Evolutionary conservation across 2,113 vertebrate genomes (phyloP), one percentile per base, ranked within the genome.

Genomic region (Ctenomys sociabilis): DNA sequence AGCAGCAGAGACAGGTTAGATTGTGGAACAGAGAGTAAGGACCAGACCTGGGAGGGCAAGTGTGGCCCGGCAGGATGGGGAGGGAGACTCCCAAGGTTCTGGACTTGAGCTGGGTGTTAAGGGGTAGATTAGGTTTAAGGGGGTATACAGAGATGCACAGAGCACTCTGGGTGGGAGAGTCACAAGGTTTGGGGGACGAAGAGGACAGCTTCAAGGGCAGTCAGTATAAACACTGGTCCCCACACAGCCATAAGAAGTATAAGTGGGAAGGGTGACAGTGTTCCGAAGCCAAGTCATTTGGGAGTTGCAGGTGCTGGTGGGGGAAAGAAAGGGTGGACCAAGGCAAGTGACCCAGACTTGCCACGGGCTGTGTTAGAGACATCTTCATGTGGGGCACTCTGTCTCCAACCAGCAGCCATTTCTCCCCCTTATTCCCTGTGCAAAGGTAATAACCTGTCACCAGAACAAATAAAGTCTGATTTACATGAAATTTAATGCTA

Each of bases 391-490:
- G 45, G 70, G 95, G 68, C 95, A 57, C 43, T 3, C 0, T 35
- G 80, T 86, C 95, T 97, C 84, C 93, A 91, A 40, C 77, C 85
- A 70, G 81, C 72, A 92, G 95, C 89, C 40, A 0, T 85, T 90
- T 70, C 43, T 6, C 0, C 68, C 88, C 85, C 59, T 77, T 63
- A 2, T 93, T 95, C 95, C 97, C 94, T 87, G 92, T 92, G 37
- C 73, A 98, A 98, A 97, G 93, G 97, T 95, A 97, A 97, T 97
- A 97, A 95, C 95, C 96, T 96, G 97, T 96, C 97, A 97, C 95
- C 85, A 92, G 90, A 95, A 95, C 97, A 97, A 97, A 97, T 97
- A 96, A 96, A 97, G 95, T 91, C 95, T 98, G 97, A 98, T 98
- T 98, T 97, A 98, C 97, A 89, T 97, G 96, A 95, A 95, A 96